Percentiles rank a stretch among this genome's conserved stretches.
These are phyloP conservation scores for Peromyscus polionotus DNA, from an alignment of 2,113 vertebrate genomes.

Conservation along the genomic window DNA sequence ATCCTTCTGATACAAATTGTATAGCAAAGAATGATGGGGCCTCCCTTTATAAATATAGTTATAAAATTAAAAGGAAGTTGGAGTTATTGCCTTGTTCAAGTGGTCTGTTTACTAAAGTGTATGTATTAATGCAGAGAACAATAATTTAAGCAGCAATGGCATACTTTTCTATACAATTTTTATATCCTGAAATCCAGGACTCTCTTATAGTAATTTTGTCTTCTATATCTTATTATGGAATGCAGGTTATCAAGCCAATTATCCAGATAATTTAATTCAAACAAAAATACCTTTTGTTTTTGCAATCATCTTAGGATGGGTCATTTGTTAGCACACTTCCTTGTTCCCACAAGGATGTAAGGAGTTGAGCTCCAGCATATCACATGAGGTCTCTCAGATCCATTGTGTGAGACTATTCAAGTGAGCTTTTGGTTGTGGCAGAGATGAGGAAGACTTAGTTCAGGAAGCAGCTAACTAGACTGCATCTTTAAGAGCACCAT, in stretches of 20 bases:
- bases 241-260: not conserved
- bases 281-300: not conserved
- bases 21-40: not conserved
- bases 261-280: not conserved
- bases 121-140: not conserved
- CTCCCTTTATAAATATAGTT: not conserved
- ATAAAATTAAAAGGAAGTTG: not conserved
- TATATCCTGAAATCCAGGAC: not conserved
- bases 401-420: fast-evolving
- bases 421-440: not conserved
- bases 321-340: not conserved
- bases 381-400: not conserved
- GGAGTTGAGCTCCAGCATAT: fast-evolving
- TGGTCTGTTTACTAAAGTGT: not conserved
- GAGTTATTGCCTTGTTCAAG: not conserved
- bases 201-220: not conserved
- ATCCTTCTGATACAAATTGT: not conserved
- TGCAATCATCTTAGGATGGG: too few relatives aligned
- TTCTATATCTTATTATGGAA: not conserved
- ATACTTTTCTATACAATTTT: not conserved
- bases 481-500: slow-evolving; percentile 4
- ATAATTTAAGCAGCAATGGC: not conserved
- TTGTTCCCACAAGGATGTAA: not conserved
- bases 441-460: not conserved
- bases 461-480: not conserved